Percentiles rank a stretch among this genome's conserved stretches.
Evolutionary conservation across 2,888 invertebrate genomes (phyloP).

Genomic region (Cyaniris semiargus): DNA sequence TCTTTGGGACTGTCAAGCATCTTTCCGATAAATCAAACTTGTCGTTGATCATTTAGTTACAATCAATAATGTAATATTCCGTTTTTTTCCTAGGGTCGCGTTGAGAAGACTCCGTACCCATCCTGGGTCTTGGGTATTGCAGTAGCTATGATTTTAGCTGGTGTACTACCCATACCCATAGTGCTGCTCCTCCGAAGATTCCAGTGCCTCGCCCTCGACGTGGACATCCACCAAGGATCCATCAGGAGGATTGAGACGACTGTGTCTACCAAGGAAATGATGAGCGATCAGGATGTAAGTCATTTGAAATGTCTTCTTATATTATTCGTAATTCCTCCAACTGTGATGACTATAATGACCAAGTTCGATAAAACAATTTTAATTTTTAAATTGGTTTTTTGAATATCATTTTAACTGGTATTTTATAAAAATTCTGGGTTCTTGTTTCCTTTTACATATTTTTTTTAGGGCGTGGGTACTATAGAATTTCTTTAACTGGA

Average conservation of each 20-base stretch:
- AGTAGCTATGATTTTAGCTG: slow-evolving; percentile 87
- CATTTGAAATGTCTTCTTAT: background rate
- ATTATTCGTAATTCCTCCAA: background rate
- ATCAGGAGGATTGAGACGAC: slow-evolving; percentile 95
- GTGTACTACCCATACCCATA: slow-evolving; percentile 91
- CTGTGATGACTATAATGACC: background rate
- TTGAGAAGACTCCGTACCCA: slow-evolving; percentile 86
- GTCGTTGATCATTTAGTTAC: background rate
- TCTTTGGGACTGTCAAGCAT: background rate
- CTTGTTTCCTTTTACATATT: background rate
- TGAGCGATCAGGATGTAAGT: slow-evolving; percentile 95
- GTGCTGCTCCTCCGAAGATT: slow-evolving; percentile 92
- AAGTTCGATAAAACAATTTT: too few relatives aligned
- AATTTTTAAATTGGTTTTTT: too few relatives aligned
- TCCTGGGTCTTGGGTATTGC: slow-evolving; percentile 91
- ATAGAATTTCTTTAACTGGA: background rate
- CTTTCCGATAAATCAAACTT: background rate
- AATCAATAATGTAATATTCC: background rate
- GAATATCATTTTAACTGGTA: too few relatives aligned
- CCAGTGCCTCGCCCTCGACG: slow-evolving; percentile 92
- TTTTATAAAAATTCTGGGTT: background rate
- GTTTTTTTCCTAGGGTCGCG: slow-evolving; percentile 81
- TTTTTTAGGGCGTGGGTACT: too few relatives aligned
- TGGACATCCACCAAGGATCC: slow-evolving; percentile 95
- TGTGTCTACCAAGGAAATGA: slow-evolving; percentile 96